Evolutionary conservation across 64 coral and sea anemone species (phyloP).

Genomic region (Astreopora myriophthalma): DNA sequence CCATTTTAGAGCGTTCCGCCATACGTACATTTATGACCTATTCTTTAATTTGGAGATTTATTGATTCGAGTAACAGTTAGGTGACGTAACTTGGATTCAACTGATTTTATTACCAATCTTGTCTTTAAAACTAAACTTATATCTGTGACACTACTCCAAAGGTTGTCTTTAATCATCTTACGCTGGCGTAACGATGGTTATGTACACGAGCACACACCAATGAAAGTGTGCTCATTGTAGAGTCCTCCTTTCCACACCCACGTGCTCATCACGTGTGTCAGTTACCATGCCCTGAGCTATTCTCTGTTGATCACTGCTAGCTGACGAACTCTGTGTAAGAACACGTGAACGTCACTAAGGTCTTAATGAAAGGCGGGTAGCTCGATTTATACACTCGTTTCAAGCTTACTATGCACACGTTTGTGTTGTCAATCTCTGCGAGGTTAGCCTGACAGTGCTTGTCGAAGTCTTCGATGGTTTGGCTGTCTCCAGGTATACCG

Average conservation of each 20-base stretch:
- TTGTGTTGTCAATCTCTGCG: constrained; percentile 49
- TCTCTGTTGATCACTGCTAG: neutral
- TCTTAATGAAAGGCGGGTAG: constrained; percentile 81
- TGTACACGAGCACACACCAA: too few species aligned
- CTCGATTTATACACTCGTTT: constrained; percentile 82
- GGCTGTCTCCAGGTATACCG: constrained; percentile 64
- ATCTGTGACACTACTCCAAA: neutral
- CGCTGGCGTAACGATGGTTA: too few species aligned
- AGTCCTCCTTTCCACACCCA: neutral
- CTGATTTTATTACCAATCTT: neutral
- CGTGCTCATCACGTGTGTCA: neutral
- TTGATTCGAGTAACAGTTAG: too few species aligned
- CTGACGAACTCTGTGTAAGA: constrained; percentile 37
- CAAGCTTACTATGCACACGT: constrained; percentile 81
- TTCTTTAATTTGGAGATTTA: too few species aligned
- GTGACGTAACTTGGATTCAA: neutral
- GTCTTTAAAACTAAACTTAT: neutral
- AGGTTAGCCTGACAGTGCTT: constrained; percentile 73
- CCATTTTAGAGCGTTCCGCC: too few species aligned
- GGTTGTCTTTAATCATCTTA: too few species aligned
- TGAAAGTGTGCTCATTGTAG: neutral
- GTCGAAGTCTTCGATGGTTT: constrained; percentile 76
- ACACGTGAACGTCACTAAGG: constrained; percentile 70
- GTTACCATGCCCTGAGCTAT: neutral
- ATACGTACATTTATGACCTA: too few species aligned